Conservation (phyloP, 2,113 vertebrate genomes). For the Phylloscopus trochilus region DNA sequence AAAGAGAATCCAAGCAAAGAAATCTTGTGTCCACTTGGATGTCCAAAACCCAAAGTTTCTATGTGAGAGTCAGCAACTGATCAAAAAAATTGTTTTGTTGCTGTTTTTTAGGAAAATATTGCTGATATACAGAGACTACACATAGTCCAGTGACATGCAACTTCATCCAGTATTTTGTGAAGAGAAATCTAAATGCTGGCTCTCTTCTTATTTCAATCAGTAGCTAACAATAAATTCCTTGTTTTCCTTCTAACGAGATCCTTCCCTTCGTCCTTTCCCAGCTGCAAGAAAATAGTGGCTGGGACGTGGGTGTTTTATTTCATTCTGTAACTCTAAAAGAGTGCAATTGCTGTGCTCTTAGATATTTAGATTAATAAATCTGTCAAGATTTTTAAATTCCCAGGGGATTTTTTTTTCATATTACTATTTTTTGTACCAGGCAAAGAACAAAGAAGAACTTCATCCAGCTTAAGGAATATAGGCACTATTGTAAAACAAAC, state of each 20-base stretch:
- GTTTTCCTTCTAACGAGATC: neutral
- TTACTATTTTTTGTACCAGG: neutral
- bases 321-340: neutral
- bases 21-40: neutral
- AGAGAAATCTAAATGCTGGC: neutral
- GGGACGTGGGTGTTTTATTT: neutral
- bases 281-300: neutral
- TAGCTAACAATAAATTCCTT: neutral
- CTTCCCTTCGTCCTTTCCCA: neutral
- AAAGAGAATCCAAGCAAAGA: neutral
- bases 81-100: neutral
- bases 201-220: neutral
- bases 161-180: neutral
- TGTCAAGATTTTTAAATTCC: neutral
- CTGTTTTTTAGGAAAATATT: neutral
- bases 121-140: neutral
- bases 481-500: neutral
- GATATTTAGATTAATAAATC: neutral
- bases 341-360: neutral
- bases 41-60: neutral
- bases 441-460: neutral
- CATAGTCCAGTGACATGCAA: neutral
- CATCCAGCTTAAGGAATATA: neutral
- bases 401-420: neutral
- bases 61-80: neutral